Base-by-base conservation (phyloP, 2,113 vertebrate genomes). In the Tragelaphus scriptus region DNA sequence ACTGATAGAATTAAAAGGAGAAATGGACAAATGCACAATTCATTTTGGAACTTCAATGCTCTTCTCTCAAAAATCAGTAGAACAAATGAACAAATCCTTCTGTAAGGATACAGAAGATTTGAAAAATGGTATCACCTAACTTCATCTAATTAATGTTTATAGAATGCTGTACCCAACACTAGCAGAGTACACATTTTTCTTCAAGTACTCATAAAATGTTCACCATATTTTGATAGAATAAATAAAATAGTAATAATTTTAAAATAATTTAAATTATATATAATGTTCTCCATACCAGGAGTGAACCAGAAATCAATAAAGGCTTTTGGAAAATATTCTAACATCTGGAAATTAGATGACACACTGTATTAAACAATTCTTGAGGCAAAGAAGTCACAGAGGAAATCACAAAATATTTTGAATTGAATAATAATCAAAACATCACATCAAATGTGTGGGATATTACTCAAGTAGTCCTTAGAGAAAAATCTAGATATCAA, bases 371-470 rank as follows among this genome's bases (percentile, higher is more conserved):
- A 53, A 88, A 47, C 4, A 44, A 59, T 26, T 19, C 14, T 19
- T 53, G 15, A 96, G 25, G 11, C 36, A 85, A 85, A 44, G 26
- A 96, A 79, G 13, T 90, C 36, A 58, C 21, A 96, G 59, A 10
- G 40, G 2, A 96, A 92, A 56, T 51, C 23, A 30, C 0, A 63
- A 82, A 88, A 93, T 68, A 40, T 30, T 87, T 80, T 80, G 7
- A 92, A 88, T 36, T 94, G 12, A 88, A 87, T 79, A 61, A 93
- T 92, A 95, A 61, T 68, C 8, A 96, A 86, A 94, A 81, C 53
- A 63, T 79, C 30, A 16, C 40, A 79, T 56, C 6, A 90, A 91
- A 85, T 14, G 84, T 80, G 10, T 81, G 23, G 12, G 3, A 40
- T 91, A 32, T 61, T 92, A 30, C 7, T 59, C 87, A 90, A 85